A percentile compares a stretch with the other conserved stretches of the same genome.
These are phyloP conservation scores for Prolemur simus DNA, from an alignment of 2,113 vertebrate species.

Conservation along the genomic window DNA sequence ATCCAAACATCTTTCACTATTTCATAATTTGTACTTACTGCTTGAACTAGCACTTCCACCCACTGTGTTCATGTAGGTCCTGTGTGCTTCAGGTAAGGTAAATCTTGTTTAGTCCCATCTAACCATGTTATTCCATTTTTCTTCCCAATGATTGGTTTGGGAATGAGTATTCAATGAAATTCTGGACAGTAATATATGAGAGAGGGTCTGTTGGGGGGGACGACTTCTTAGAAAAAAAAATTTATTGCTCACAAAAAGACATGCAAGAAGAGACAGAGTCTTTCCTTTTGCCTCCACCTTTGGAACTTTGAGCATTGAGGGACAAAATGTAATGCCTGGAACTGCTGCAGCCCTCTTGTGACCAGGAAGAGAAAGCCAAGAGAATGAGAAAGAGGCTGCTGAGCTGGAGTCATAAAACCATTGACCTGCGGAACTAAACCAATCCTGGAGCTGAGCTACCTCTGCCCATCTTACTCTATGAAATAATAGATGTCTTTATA, in stretches of 20 bases:
- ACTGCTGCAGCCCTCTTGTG: background rate
- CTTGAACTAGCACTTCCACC: background rate
- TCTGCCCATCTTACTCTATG: background rate
- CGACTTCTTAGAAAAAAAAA: background rate
- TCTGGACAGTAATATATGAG: background rate
- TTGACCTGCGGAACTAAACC: background rate
- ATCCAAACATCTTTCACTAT: background rate
- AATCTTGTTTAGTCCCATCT: background rate
- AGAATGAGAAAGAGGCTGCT: background rate
- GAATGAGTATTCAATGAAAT: background rate
- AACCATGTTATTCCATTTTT: background rate
- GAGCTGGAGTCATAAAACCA: background rate
- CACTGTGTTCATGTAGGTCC: background rate
- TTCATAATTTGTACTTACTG: background rate
- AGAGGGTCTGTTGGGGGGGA: background rate
- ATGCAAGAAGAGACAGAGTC: background rate
- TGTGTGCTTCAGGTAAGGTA: background rate
- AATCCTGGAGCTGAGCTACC: background rate
- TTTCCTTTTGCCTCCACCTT: background rate
- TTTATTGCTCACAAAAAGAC: background rate
- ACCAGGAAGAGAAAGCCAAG: background rate
- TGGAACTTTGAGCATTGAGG: background rate
- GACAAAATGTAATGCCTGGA: background rate
- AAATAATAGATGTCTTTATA: background rate
- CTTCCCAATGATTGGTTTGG: background rate